These are phyloP conservation scores for Agrochola litura DNA, from an alignment of 2,888 invertebrate species.

Conservation along the genomic window DNA sequence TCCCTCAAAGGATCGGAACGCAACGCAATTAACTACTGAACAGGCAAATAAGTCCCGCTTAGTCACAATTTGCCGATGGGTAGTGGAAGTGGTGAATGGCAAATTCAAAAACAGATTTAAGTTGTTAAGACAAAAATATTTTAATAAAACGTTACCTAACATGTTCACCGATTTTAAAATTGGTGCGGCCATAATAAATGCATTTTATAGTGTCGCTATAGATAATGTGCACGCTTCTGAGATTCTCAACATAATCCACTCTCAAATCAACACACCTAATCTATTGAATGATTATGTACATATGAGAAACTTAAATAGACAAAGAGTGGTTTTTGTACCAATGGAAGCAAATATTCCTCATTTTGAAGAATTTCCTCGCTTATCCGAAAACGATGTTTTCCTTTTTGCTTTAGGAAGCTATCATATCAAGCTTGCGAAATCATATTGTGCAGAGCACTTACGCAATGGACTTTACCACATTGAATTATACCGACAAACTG, in stretches of 20 bases:
- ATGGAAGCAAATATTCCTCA: conserved; percentile 1
- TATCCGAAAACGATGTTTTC: neutral
- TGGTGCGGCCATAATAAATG: neutral
- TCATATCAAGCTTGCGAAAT: neutral
- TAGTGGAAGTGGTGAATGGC: conserved; percentile 2
- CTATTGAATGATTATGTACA: neutral
- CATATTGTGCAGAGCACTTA: neutral
- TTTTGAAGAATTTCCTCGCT: neutral
- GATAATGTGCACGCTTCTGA: neutral
- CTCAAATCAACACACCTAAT: neutral
- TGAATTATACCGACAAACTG: neutral
- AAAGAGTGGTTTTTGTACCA: conserved; percentile 1
- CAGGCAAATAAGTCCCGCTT: neutral
- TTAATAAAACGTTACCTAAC: neutral
- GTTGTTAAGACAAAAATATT: neutral
- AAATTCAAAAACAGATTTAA: conserved; percentile 6
- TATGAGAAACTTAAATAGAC: neutral
- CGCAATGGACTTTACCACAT: too few relatives aligned
- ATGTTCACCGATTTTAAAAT: conserved; percentile 6
- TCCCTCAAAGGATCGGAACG: neutral
- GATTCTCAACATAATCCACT: neutral
- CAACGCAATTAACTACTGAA: neutral
- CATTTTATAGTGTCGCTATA: neutral
- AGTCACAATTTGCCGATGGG: conserved; percentile 6
- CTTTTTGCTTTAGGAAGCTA: conserved; percentile 1